A percentile compares a stretch with the other conserved stretches of the same genome.
Evolutionary conservation across 2,888 invertebrate genomes (phyloP).

Genomic region (Chalcis sispes): DNA sequence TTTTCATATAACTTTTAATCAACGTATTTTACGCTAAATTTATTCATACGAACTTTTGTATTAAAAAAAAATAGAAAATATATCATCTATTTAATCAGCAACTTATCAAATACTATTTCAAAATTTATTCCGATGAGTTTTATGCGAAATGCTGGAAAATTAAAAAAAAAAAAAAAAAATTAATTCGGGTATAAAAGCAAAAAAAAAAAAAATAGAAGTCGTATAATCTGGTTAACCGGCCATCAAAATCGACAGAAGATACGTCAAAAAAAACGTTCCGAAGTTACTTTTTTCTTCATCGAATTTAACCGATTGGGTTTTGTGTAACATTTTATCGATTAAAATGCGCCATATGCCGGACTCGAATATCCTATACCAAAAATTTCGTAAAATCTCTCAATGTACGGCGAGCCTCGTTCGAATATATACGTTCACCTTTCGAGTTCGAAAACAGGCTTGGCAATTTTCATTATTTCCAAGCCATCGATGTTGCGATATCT

Average conservation of each 20-base stretch:
- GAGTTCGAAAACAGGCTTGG: slow-evolving; percentile 1
- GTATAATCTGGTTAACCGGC: not conserved
- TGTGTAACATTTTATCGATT: too few species aligned
- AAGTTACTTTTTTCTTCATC: not conserved
- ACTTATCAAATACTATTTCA: too few species aligned
- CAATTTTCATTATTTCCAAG: slow-evolving; percentile 1
- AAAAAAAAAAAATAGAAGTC: not conserved
- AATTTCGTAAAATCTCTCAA: not conserved
- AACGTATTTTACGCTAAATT: too few species aligned
- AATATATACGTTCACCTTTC: not conserved
- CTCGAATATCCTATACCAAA: slow-evolving; percentile 2
- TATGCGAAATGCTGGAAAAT: too few species aligned
- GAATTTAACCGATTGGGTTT: too few species aligned
- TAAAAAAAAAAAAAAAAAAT: too few species aligned
- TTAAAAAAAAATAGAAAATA: too few species aligned
- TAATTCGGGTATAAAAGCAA: too few species aligned
- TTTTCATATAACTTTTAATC: too few species aligned
- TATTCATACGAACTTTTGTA: too few species aligned
- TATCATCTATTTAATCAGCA: too few species aligned
- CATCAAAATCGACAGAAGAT: not conserved
- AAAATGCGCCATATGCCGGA: not conserved
- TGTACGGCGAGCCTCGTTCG: not conserved
- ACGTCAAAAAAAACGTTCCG: not conserved
- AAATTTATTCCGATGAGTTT: too few species aligned
- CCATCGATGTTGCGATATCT: not conserved